These are phyloP conservation scores for Kryptolebias marmoratus DNA, from an alignment of 2,113 vertebrate genomes.

Conservation along the genomic window DNA sequence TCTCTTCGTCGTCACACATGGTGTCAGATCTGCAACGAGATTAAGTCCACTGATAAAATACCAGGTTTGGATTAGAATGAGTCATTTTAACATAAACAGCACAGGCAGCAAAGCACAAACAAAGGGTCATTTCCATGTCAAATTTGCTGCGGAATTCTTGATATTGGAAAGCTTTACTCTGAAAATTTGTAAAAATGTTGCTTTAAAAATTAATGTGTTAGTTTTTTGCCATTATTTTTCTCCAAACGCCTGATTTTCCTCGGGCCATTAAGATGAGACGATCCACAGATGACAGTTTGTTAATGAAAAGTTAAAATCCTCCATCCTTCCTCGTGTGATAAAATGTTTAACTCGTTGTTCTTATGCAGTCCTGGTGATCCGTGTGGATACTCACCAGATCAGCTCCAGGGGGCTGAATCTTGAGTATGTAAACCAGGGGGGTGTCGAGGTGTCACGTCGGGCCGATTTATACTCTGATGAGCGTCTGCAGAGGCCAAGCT, in stretches of 20 bases:
- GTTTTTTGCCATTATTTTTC: background rate
- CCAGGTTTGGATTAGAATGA: background rate
- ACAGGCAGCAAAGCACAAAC: background rate
- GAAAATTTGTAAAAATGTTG: background rate
- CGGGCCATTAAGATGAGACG: conserved; percentile 22
- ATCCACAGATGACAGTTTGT: background rate
- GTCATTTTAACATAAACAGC: background rate
- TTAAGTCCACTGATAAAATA: conserved; percentile 6
- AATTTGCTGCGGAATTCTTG: background rate
- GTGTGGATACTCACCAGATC: conserved; percentile 79
- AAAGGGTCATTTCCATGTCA: background rate
- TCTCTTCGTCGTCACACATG: conserved; percentile 79
- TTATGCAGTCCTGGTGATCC: background rate
- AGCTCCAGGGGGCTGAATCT: conserved; percentile 55
- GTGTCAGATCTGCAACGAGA: conserved; percentile 57
- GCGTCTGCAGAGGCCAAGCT: conserved; percentile 45
- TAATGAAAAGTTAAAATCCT: conserved; percentile 15
- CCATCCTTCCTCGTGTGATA: conserved; percentile 32
- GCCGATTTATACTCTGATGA: conserved; percentile 76
- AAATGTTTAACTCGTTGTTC: conserved; percentile 15
- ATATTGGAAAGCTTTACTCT: no score
- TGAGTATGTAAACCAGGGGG: conserved; percentile 70
- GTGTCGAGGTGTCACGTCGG: conserved; percentile 46
- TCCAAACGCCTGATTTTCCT: background rate
- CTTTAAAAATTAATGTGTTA: background rate